Evolutionary conservation across 2,113 vertebrate species (phyloP), one percentile per base, ranked within the genome.

Genomic region (Dolichotis patagonum): DNA sequence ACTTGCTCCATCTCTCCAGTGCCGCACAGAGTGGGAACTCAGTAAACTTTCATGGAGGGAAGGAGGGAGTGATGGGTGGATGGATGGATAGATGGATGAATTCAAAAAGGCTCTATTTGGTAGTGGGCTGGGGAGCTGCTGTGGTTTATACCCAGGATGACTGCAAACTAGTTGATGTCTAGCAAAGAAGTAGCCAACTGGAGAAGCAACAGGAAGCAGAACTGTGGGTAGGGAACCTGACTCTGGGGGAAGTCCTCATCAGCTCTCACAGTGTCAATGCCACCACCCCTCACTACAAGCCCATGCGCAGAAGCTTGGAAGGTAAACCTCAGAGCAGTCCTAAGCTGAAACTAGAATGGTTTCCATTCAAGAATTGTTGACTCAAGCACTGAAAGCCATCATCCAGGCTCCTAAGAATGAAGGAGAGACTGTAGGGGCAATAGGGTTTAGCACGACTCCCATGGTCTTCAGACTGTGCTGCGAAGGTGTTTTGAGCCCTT

Each of bases 361-460:
- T 85, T 65, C 67, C 35, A 75, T 0, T 9, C 52, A 77, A 84
- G 38, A 87, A 89, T 0, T 14, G 20, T 43, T 16, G 35, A 81
- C 69, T 91, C 62, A 63, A 5, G 2, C 38, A 71, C 32, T 49
- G 32, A 82, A 58, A 20, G 16, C 14, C 32, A 54, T 73, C 73
- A 52, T 75, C 89, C 38, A 83, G 60, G 14, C 38, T 65, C 88
- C 56, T 5, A 3, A 46, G 38, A 78, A 58, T 14, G 46, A 6
- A 87, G n/a, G 67, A 88, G 19, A 65, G 16, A 14, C 9, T 56
- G 3, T 9, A 43, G 52, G 16, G 17, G 11, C 4, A 28, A 24
- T 3, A 3, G 46, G 60, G 38, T 11, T 28, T n/a, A 13, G 1
- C 1, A 0, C 9, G 26, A 10, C 10, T 52, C 43, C 52, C 13